Evolutionary conservation across 2,113 vertebrate species (phyloP), one percentile per base, ranked within the genome.

Genomic region (Bucco capensis): DNA sequence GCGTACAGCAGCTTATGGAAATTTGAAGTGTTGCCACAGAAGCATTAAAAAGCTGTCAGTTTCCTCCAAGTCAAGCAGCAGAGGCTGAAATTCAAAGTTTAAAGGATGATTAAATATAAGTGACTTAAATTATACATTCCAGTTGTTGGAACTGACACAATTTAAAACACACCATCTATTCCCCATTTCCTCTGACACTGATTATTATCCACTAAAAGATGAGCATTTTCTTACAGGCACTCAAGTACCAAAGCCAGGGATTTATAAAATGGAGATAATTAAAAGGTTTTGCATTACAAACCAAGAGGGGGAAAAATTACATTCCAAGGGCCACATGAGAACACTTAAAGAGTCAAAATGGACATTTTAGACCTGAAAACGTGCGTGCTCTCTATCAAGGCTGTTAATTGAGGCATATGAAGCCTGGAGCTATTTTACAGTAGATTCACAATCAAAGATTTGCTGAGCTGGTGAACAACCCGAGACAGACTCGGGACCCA

Each of bases 91-190:
- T 83, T 89, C 71, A 44, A 71, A 37, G 71, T 95, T 94, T 92
- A 92, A 89, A 92, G 84, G 64, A 82, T 94, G 74, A 96, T 93
- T 96, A 96, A 95, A 90, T 87, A 10, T 70, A 92, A 96, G 81
- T 85, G 86, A 93, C 42, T 93, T 90, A 90, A 95, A 96, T 92
- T 95, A 93, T 64, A 94, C 82, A 86, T 93, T 84, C 77, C 74
- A 35, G 5, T 80, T 66, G 35, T 80, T 90, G 89, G 87, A 95
- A 92, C 50, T 44, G 78, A 93, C 91, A 92, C 89, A 64, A 76
- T 87, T 89, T 91, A 92, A 82, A 94, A 89, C 78, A 83, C 6
- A 4, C 33, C 27, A 61, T 70, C 67, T 81, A 69, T 82, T 58
- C 81, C 51, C 49, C 3, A 1, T 79, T 95, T 85, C 64, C 49